A percentile compares a stretch with the other conserved stretches of the same genome.
Conservation (phyloP, 2,888 invertebrate genomes). For the Microctonus hyperodae region DNA sequence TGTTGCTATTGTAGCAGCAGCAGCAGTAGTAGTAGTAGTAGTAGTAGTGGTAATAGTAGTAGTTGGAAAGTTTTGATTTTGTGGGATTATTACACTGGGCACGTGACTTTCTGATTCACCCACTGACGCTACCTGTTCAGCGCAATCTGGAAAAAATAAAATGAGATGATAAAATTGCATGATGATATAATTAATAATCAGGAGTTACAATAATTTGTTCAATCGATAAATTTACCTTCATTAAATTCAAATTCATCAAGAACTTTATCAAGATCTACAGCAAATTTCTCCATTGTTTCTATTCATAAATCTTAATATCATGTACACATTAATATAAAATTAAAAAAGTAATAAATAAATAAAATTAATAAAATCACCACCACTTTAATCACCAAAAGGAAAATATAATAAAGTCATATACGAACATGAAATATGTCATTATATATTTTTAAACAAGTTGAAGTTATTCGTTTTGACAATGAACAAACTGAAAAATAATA, state of each 20-base stretch:
- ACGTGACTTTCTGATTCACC: slow-evolving; percentile 37
- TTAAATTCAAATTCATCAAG: slow-evolving; percentile 84
- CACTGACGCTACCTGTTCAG: slow-evolving; percentile 56
- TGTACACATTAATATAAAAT: background rate
- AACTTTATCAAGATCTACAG: slow-evolving; percentile 83
- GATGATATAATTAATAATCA: background rate
- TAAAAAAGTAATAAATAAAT: background rate
- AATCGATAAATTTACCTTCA: slow-evolving; percentile 64
- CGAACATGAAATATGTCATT: background rate
- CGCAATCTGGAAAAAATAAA: slow-evolving; percentile 51
- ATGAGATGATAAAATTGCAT: background rate
- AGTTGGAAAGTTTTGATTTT: slow-evolving; percentile 11
- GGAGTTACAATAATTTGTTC: background rate
- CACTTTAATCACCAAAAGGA: background rate
- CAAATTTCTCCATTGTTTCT: slow-evolving; percentile 68
- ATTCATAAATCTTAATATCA: background rate
- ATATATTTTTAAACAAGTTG: background rate
- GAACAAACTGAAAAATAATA: background rate
- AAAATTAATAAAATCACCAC: background rate
- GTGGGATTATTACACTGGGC: background rate
- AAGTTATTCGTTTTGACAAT: background rate
- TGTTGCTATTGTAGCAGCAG: background rate
- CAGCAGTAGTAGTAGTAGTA: too few species aligned
- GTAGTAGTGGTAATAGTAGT: too few species aligned
- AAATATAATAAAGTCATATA: background rate